Base-by-base conservation (phyloP, 2,888 invertebrate genomes). In the Pyrocoelia pectoralis region DNA sequence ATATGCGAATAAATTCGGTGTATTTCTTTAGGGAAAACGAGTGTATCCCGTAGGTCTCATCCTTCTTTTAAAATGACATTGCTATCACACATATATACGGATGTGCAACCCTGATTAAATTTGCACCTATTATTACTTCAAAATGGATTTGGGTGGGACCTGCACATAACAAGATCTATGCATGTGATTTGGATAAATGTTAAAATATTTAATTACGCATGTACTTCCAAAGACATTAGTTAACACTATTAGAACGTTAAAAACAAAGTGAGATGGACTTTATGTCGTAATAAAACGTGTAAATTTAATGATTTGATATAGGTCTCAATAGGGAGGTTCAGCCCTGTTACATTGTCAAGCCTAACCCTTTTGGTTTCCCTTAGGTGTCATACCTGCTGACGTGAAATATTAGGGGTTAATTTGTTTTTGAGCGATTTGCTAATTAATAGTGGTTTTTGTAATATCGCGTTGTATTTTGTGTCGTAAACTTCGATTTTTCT, bases 61-160 rank as follows among this genome's bases (percentile, higher is more conserved):
- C 80, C 76, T 80, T 81, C 80, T 81, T 81, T 74, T 71, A 70
- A 75, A 79, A 79, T 80, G 80, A 80, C 80, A 80, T 77, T 75
- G 73, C 78, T 80, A 80, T 79, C 79, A 79, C 78, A 77, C 74
- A 75, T 24, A n/a, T n/a, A 24, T 74, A 69, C 76, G 75, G 73
- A 74, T 71, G 71, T 74, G 73, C 69, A 75, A 77, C 78, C 74
- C 80, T 80, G 80, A 80, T 80, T 80, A 80, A 80, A 80, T 79
- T 80, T 77, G 73, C 74, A 72, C 75, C 74, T 74, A 76, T 76
- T 76, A 74, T 74, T 73, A 76, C 75, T 76, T 76, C 74, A 75
- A 77, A 77, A 76, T 72, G 74, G 71, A 68, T 71, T 72, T 71
- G 70, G 73, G 72, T 67, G 69, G 71, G 72, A 64, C 69, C 67